These are phyloP conservation scores for Pelodiscus sinensis DNA, from an alignment of 2,113 vertebrate species.

Conservation along the genomic window DNA sequence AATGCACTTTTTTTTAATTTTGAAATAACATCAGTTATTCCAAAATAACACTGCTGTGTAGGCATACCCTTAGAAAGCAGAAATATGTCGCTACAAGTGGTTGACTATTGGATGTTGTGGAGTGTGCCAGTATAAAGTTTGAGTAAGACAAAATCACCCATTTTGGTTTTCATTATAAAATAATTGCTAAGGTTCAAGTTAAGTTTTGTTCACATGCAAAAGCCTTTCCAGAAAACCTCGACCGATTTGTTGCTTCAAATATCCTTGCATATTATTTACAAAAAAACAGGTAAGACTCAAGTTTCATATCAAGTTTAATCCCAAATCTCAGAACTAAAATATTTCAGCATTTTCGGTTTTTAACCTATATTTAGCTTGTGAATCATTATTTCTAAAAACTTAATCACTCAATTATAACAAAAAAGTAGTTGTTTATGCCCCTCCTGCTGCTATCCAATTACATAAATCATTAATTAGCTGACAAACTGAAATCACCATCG, in stretches of 20 bases:
- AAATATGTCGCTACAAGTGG: fast-evolving
- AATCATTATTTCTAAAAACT: background rate
- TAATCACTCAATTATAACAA: background rate
- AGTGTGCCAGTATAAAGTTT: background rate
- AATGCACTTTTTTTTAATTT: too few species aligned
- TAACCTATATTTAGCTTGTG: background rate
- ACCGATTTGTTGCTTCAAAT: background rate
- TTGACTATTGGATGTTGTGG: fast-evolving
- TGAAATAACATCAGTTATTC: too few species aligned
- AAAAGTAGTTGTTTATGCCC: background rate
- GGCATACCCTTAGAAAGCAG: background rate
- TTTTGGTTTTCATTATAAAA: background rate
- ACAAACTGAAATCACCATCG: background rate
- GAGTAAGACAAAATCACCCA: background rate
- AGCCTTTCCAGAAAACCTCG: background rate
- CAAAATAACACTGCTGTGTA: too few species aligned
- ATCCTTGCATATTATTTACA: background rate
- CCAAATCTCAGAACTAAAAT: background rate
- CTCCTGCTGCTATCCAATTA: background rate
- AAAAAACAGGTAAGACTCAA: background rate
- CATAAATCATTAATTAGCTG: conserved; percentile 4
- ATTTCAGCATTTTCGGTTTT: background rate
- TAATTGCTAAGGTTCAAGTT: fast-evolving
- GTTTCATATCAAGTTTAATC: background rate
- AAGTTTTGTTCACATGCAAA: background rate